phyloP scores from a whole-genome alignment of 2,888 invertebrate genomes.

The Euplexia lucipara region DNA sequence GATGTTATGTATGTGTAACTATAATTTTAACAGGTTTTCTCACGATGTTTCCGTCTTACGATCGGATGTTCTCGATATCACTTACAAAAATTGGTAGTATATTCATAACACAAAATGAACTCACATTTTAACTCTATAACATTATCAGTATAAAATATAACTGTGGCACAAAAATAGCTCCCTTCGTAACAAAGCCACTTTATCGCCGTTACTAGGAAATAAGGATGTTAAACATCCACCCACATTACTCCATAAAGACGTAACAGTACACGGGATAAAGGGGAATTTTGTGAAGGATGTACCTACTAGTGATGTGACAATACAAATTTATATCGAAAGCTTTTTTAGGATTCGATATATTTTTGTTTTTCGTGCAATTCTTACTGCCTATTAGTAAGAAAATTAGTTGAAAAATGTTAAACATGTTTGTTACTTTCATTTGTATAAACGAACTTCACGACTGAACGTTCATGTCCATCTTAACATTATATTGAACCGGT shows the following conservation, averaged over 20 bases:
- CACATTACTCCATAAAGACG: slow-evolving; percentile 43
- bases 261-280: slow-evolving; percentile 33
- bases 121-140: background rate
- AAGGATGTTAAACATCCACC: slow-evolving; percentile 38
- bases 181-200: slow-evolving; percentile 41
- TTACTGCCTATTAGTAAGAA: too few relatives aligned
- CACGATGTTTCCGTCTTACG: too few relatives aligned
- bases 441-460: too few relatives aligned
- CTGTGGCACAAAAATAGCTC: slow-evolving; percentile 15
- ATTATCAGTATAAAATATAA: slow-evolving; percentile 22
- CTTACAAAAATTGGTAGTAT: too few relatives aligned
- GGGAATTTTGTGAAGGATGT: slow-evolving; percentile 28
- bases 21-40: too few relatives aligned
- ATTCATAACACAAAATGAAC: background rate
- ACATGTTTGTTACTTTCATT: too few relatives aligned
- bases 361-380: background rate
- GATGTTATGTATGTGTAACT: too few relatives aligned
- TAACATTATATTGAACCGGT: too few relatives aligned
- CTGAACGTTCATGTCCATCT: too few relatives aligned
- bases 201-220: slow-evolving; percentile 34
- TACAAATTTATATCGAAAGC: background rate
- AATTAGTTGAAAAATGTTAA: too few relatives aligned
- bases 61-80: too few relatives aligned
- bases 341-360: slow-evolving; percentile 1
- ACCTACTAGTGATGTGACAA: slow-evolving; percentile 40